Evolutionary conservation across 2,888 invertebrate species (phyloP).

Genomic region (Metellina segmentata): DNA sequence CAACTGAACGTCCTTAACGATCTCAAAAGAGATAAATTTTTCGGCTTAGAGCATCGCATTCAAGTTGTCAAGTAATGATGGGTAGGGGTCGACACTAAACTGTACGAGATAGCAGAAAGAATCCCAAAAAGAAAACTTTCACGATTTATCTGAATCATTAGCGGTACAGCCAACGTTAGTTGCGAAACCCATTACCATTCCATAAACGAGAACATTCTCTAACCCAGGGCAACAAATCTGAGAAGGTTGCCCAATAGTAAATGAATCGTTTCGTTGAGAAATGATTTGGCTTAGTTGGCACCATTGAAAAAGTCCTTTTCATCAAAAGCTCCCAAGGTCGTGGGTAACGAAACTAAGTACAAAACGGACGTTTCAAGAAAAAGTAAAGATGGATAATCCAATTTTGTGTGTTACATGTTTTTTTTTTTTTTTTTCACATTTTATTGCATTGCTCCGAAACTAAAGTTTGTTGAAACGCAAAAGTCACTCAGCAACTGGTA

Average conservation of each 20-base stretch:
- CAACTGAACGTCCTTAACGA: neutral
- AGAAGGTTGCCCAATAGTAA: neutral
- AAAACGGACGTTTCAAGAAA: too few relatives aligned
- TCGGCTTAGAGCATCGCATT: neutral
- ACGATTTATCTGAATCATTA: neutral
- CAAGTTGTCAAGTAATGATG: neutral
- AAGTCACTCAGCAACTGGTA: too few relatives aligned
- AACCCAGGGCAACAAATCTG: neutral
- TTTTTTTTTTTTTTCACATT: too few relatives aligned
- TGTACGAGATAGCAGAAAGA: neutral
- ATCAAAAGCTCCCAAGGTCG: neutral
- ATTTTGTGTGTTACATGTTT: too few relatives aligned
- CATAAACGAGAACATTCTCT: neutral
- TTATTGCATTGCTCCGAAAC: too few relatives aligned
- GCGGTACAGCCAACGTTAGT: neutral
- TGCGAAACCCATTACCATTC: neutral
- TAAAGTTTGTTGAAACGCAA: too few relatives aligned
- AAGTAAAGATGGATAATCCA: too few relatives aligned
- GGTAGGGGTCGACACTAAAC: neutral
- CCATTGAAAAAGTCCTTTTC: neutral
- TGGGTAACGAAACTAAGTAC: neutral
- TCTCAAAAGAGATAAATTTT: neutral
- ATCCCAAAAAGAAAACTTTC: neutral
- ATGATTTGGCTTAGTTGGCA: neutral
- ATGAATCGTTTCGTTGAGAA: neutral